Percentiles rank a stretch among this genome's conserved stretches.
Conservation (phyloP, 2,113 vertebrate species). For the Urocynchramus pylzowi region DNA sequence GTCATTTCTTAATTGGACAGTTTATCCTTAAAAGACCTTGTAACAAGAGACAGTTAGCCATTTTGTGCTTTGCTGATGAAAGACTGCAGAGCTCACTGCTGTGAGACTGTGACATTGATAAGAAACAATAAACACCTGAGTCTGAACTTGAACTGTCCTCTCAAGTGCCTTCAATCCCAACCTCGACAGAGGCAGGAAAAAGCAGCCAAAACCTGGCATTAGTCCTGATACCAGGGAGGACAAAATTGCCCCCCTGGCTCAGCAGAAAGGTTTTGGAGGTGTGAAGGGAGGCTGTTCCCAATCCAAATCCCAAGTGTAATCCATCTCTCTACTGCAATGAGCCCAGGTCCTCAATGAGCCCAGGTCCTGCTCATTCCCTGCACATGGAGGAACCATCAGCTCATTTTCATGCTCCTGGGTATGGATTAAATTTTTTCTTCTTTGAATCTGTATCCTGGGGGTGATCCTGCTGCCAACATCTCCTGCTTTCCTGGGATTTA, state of each 20-base stretch:
- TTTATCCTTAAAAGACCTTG: not conserved
- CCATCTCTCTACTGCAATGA: not conserved
- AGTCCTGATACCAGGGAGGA: not conserved
- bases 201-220: not conserved
- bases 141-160: not conserved
- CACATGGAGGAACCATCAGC: accelerated
- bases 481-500: not conserved
- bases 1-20: not conserved
- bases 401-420: not conserved
- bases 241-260: not conserved
- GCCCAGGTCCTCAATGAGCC: not conserved
- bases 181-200: not conserved
- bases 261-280: not conserved
- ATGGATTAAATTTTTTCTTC: not conserved
- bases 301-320: not conserved
- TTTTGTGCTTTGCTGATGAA: not conserved
- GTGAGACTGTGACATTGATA: not conserved
- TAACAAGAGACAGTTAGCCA: not conserved
- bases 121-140: not conserved
- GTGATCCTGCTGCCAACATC: accelerated
- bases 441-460: accelerated
- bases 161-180: not conserved
- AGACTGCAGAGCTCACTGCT: not conserved
- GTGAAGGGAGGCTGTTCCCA: accelerated
- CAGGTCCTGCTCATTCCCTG: not conserved